These are phyloP conservation scores for Lutjanus campechanus DNA, from an alignment of 2,797 vertebrate species.

Conservation along the genomic window DNA sequence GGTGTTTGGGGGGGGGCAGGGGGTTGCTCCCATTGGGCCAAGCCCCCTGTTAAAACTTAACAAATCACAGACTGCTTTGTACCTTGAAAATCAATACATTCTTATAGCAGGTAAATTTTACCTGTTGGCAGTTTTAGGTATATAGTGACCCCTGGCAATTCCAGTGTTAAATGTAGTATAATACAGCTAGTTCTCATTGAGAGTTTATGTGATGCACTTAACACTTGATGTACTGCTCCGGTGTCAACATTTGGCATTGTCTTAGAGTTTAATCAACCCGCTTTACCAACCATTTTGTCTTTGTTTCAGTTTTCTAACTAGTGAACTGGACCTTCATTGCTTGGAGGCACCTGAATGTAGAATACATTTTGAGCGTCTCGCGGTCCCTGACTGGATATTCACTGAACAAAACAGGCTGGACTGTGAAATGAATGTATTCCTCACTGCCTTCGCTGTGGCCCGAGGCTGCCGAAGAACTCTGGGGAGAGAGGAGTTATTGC, in stretches of 20 bases:
- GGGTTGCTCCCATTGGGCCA: too few species aligned
- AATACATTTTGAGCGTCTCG: constrained; percentile 42
- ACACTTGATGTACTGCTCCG: neutral
- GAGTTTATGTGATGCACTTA: neutral
- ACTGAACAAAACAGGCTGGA: constrained; percentile 53
- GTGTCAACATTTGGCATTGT: neutral
- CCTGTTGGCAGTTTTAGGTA: too few species aligned
- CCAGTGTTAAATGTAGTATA: too few species aligned
- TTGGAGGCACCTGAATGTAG: constrained; percentile 36
- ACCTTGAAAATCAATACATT: too few species aligned
- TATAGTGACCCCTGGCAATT: too few species aligned
- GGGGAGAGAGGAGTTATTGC: constrained; percentile 54
- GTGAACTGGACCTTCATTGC: constrained; percentile 19
- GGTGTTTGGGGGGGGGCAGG: too few species aligned
- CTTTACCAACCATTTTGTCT: constrained; percentile 4
- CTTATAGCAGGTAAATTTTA: too few species aligned
- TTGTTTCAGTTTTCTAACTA: constrained; percentile 25
- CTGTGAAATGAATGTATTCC: constrained; percentile 62
- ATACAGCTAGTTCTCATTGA: neutral
- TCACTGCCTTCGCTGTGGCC: constrained; percentile 58
- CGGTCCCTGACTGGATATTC: constrained; percentile 45
- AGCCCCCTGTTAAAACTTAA: too few species aligned
- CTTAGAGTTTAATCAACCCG: neutral
- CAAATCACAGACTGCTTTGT: too few species aligned
- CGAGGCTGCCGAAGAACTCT: constrained; percentile 49